Conservation (phyloP, 1,140 invertebrate species). For the Musca vetustissima region DNA sequence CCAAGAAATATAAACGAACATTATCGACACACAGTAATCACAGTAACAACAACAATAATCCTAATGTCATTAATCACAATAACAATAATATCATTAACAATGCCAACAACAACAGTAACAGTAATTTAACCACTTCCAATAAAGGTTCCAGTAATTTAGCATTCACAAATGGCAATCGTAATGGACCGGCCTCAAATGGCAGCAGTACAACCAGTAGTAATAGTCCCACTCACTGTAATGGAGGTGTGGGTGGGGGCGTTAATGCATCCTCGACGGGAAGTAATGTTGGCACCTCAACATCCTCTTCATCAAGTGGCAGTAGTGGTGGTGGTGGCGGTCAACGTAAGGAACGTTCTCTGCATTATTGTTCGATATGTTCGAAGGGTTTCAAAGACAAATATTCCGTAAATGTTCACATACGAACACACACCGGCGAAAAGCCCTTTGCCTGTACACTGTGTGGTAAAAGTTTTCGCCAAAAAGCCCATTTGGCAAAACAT, state of each 20-base stretch:
- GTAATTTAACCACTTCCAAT: constrained; percentile 45
- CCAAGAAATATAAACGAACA: constrained; percentile 59
- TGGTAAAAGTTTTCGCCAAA: constrained; percentile 90
- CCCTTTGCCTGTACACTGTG: constrained; percentile 87
- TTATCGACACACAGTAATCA: constrained; percentile 31
- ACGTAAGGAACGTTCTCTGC: constrained; percentile 80
- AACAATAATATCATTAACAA: constrained; percentile 25
- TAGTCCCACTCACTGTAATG: constrained; percentile 61
- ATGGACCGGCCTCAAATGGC: constrained; percentile 52
- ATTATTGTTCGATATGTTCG: constrained; percentile 88
- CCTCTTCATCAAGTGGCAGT: neutral
- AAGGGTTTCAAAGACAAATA: constrained; percentile 94
- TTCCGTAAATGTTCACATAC: constrained; percentile 88
- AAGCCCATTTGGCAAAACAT: constrained; percentile 96
- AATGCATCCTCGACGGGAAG: neutral
- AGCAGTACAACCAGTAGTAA: constrained; percentile 49
- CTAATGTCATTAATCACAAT: constrained; percentile 44
- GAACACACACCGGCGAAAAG: constrained; percentile 85
- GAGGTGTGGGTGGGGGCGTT: constrained; percentile 26
- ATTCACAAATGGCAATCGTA: constrained; percentile 48
- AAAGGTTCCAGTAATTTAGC: constrained; percentile 53
- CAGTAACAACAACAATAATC: constrained; percentile 38
- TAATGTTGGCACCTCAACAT: neutral
- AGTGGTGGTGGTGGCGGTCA: constrained; percentile 40
- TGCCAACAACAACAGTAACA: neutral